A percentile compares a stretch with the other conserved stretches of the same genome.
These are phyloP conservation scores for Chydorus sphaericus DNA, from an alignment of 2,888 invertebrate genomes.

Conservation along the genomic window DNA sequence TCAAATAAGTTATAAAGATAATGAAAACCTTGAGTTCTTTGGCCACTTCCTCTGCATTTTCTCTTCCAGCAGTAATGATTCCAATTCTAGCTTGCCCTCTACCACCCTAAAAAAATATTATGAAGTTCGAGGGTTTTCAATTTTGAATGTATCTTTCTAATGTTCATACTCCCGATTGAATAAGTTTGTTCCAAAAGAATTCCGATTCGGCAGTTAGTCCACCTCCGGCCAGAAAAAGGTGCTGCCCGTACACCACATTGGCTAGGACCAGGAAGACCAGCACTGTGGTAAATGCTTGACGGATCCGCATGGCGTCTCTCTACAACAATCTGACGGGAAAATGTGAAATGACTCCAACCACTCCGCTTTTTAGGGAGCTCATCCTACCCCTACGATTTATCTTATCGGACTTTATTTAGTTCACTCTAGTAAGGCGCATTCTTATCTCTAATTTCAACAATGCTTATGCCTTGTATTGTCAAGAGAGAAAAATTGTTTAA, in stretches of 20 bases:
- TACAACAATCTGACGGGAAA: no score
- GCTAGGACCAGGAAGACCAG: slow-evolving; percentile 1
- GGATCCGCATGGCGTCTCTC: no score
- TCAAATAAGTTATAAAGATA: background rate
- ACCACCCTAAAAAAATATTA: slow-evolving; percentile 8
- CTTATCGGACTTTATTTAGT: no score
- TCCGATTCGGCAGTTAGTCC: slow-evolving; percentile 9
- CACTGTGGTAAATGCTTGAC: background rate
- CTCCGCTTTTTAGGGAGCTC: background rate
- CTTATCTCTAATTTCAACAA: no score
- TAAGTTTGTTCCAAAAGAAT: slow-evolving; percentile 13
- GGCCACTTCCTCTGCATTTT: slow-evolving; percentile 1
- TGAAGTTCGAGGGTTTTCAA: background rate
- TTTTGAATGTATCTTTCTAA: background rate
- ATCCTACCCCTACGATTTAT: no score
- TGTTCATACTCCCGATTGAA: slow-evolving; percentile 8
- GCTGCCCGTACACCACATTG: slow-evolving; percentile 4
- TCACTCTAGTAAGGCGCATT: no score
- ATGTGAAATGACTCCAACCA: no score
- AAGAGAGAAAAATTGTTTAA: no score
- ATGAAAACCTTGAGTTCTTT: background rate
- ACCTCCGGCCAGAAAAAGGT: slow-evolving; percentile 14
- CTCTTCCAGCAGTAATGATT: slow-evolving; percentile 12
- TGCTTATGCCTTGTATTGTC: no score
- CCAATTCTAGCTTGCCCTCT: slow-evolving; percentile 10